Percentiles rank a stretch among this genome's conserved stretches.
Conservation (phyloP, 2,113 vertebrate genomes). For the Haliaeetus leucogaster region DNA sequence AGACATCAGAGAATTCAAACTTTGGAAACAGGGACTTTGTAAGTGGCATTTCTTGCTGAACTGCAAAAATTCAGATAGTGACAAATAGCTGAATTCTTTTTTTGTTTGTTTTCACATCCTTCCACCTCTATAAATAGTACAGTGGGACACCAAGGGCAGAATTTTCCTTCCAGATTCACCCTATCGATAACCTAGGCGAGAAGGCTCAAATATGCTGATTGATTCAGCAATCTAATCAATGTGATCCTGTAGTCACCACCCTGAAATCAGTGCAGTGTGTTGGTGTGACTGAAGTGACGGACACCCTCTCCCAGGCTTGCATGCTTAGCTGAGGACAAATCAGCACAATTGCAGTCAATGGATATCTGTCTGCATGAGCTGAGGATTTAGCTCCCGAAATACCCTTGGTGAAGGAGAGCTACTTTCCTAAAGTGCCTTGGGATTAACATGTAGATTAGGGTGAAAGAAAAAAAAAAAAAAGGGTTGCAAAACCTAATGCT, state of each 20-base stretch:
- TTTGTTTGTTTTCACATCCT: neutral
- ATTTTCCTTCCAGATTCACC: neutral
- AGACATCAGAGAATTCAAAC: neutral
- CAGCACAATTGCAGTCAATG: neutral
- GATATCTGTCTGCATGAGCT: neutral
- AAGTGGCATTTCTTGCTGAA: neutral
- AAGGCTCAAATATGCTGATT: neutral
- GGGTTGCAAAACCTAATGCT: neutral
- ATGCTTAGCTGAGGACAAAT: neutral
- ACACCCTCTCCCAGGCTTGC: neutral
- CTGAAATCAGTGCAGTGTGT: rapidly evolving
- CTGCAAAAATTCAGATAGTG: neutral
- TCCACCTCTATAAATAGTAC: neutral
- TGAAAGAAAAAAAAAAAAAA: neutral
- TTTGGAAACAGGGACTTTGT: neutral
- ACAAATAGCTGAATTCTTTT: rapidly evolving
- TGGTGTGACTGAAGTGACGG: neutral
- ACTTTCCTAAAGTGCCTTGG: neutral
- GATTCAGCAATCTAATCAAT: neutral
- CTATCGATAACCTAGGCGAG: neutral
- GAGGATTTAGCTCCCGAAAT: neutral
- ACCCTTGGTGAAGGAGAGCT: neutral
- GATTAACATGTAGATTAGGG: neutral
- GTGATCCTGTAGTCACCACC: neutral
- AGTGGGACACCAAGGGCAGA: neutral